Conservation (phyloP, 2,888 invertebrate species). For the Drosophila parthenogenetica region DNA sequence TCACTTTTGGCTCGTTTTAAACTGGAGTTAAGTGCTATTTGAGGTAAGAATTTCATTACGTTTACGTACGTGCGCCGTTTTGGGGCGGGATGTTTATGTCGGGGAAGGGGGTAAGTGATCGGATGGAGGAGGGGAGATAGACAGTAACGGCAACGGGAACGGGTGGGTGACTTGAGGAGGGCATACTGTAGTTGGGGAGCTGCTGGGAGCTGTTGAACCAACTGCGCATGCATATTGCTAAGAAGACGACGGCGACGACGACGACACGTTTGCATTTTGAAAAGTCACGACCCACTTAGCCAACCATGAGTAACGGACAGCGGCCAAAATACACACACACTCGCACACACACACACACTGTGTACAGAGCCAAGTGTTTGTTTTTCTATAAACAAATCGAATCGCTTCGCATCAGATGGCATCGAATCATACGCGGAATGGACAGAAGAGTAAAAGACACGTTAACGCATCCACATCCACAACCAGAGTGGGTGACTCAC, state of each 20-base stretch:
- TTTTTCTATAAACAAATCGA: constrained; percentile 75
- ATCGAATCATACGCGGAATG: constrained; percentile 39
- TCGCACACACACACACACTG: constrained; percentile 3
- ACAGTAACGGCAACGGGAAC: background rate
- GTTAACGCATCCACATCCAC: constrained; percentile 39
- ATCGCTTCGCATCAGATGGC: constrained; percentile 42
- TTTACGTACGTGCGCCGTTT: constrained; percentile 74
- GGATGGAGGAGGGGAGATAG: too few species aligned
- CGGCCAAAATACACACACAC: constrained; percentile 52
- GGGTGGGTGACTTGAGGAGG: constrained; percentile 4
- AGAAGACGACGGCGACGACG: constrained; percentile 47
- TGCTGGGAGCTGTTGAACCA: constrained; percentile 48
- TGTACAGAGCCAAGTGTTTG: constrained; percentile 67
- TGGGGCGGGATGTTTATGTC: constrained; percentile 41
- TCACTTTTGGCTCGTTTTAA: constrained; percentile 80
- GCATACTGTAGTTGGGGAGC: constrained; percentile 34
- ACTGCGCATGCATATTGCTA: constrained; percentile 69
- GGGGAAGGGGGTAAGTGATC: background rate
- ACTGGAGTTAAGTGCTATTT: constrained; percentile 80
- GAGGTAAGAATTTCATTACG: constrained; percentile 80
- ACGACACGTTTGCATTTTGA: constrained; percentile 79
- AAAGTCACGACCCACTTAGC: constrained; percentile 80
- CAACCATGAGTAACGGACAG: constrained; percentile 78
- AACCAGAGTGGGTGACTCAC: constrained; percentile 45
- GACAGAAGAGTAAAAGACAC: constrained; percentile 1